These are phyloP conservation scores for Ctenoplectra terminalis DNA, from an alignment of 1,140 invertebrate species.

Conservation along the genomic window DNA sequence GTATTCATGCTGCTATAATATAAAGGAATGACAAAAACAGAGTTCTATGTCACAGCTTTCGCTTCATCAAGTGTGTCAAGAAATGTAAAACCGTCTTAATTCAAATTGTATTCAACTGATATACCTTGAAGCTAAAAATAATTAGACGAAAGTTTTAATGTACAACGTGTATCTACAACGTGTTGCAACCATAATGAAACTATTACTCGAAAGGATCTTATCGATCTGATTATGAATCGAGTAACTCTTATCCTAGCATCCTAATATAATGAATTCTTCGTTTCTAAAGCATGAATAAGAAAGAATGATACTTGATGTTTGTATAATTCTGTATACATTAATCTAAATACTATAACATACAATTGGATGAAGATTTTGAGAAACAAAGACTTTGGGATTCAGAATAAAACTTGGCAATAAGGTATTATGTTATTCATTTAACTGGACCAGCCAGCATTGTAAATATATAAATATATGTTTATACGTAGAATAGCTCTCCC, in stretches of 20 bases:
- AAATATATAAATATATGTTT: constrained; percentile 68
- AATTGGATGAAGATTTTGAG: constrained; percentile 56
- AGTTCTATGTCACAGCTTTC: constrained; percentile 9
- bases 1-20: constrained; percentile 28
- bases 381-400: constrained; percentile 59
- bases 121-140: constrained; percentile 64
- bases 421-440: constrained; percentile 61
- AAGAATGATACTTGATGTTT: constrained; percentile 57
- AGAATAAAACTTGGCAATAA: constrained; percentile 68
- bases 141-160: constrained; percentile 58
- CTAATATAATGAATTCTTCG: constrained; percentile 41
- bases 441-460: constrained; percentile 74
- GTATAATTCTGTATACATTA: constrained; percentile 54
- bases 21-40: constrained; percentile 48
- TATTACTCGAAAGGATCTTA: constrained; percentile 28
- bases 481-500: constrained; percentile 64
- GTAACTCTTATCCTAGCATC: constrained; percentile 42
- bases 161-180: no score
- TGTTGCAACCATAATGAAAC: constrained; percentile 26
- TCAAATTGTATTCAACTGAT: constrained; percentile 64
- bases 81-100: constrained; percentile 48
- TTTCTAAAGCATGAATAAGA: constrained; percentile 37
- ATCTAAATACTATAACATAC: constrained; percentile 60
- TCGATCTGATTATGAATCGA: constrained; percentile 32
- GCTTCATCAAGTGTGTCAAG: constrained; percentile 13